phyloP scores from a whole-genome alignment of 2,113 vertebrate species.

The Gila orcuttii region DNA sequence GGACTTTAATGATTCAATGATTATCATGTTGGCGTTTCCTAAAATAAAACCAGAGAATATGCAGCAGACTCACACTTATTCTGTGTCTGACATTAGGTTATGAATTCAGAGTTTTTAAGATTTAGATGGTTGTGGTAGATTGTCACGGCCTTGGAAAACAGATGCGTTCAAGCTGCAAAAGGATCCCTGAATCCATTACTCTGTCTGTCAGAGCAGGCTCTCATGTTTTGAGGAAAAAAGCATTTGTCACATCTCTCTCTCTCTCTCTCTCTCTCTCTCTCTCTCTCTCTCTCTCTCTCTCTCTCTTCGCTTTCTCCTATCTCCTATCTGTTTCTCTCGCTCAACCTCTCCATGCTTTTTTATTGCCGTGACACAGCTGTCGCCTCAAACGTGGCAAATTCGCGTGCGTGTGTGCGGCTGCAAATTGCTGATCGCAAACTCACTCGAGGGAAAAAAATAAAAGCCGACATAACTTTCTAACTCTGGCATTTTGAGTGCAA shows the following conservation, averaged over 20 bases:
- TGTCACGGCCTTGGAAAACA: constrained; percentile 27
- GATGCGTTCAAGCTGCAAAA: constrained; percentile 27
- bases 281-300: constrained; percentile 46
- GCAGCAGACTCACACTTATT: background rate
- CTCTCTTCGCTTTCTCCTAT: constrained; percentile 20
- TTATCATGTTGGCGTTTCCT: background rate
- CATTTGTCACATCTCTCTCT: constrained; percentile 62
- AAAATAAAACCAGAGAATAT: background rate
- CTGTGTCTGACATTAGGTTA: constrained; percentile 25
- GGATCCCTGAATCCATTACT: constrained; percentile 53
- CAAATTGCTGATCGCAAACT: constrained; percentile 30
- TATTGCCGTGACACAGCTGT: constrained; percentile 68
- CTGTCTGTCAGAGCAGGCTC: constrained; percentile 57
- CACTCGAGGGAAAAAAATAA: constrained; percentile 1
- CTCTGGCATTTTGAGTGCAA: background rate
- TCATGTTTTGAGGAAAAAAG: constrained; percentile 55
- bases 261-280: constrained; percentile 27
- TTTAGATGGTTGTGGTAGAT: constrained; percentile 39
- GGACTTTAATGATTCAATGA: background rate
- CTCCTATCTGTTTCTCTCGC: constrained; percentile 34
- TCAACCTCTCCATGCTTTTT: constrained; percentile 57
- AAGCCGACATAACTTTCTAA: background rate
- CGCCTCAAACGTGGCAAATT: constrained; percentile 60
- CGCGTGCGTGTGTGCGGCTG: constrained; percentile 18
- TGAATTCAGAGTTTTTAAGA: constrained; percentile 30